Conservation (phyloP, 1,140 invertebrate species). For the Diplogasteroides magnus region DNA sequence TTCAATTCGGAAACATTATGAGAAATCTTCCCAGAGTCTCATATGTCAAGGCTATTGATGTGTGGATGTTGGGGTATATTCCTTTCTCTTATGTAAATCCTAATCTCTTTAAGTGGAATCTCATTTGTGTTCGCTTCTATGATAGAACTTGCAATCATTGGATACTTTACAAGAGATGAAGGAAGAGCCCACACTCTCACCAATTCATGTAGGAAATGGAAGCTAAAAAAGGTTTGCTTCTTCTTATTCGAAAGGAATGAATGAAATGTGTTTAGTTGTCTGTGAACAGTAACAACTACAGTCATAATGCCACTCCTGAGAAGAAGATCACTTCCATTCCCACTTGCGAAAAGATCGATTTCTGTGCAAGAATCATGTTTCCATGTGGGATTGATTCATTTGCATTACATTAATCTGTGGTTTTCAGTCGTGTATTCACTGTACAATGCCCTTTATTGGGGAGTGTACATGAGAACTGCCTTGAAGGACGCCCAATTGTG, state of each 20-base stretch:
- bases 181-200: slow-evolving; percentile 8
- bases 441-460: slow-evolving; percentile 28
- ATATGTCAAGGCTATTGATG: slow-evolving; percentile 42
- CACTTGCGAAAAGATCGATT: slow-evolving; percentile 41
- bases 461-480: slow-evolving; percentile 26
- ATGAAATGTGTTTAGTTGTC: not conserved
- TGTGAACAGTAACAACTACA: not conserved
- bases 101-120: slow-evolving; percentile 39
- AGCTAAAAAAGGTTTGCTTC: not conserved
- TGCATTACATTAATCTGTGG: not conserved
- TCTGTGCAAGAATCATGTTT: slow-evolving; percentile 39
- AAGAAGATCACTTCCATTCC: slow-evolving; percentile 37
- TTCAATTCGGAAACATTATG: slow-evolving; percentile 54
- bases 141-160: slow-evolving; percentile 46
- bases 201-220: not conserved
- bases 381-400: slow-evolving; percentile 29
- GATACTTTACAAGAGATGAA: slow-evolving; percentile 32
- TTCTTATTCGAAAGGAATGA: not conserved
- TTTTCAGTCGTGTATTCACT: slow-evolving; percentile 27
- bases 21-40: slow-evolving; percentile 51
- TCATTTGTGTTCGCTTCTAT: slow-evolving; percentile 47
- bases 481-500: slow-evolving; percentile 20
- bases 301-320: not conserved
- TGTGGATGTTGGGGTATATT: slow-evolving; percentile 38
- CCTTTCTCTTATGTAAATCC: not conserved